These are phyloP conservation scores for Tethya wilhelma DNA, from an alignment of 37 sponge, comb jelly and placozoan species.

Conservation along the genomic window DNA sequence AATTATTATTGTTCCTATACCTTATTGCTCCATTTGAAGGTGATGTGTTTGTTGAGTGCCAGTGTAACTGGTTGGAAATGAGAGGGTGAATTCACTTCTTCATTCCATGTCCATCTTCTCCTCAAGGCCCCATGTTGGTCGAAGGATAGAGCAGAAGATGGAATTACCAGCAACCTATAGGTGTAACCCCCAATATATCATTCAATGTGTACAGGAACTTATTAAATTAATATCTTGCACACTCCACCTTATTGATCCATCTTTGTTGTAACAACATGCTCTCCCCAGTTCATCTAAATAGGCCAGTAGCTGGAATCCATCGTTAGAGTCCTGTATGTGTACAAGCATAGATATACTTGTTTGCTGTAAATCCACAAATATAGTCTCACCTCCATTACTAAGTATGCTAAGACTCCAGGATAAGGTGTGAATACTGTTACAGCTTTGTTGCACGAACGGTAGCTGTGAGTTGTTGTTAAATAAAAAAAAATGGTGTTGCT, in stretches of 20 bases:
- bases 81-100: not conserved
- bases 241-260: slow-evolving; percentile 24
- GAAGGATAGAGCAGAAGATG: not conserved
- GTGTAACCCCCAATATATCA: too few relatives aligned
- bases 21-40: slow-evolving; percentile 14
- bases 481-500: too few relatives aligned
- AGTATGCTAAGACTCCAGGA: slow-evolving; percentile 33
- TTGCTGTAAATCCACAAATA: not conserved
- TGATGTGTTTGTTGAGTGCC: slow-evolving; percentile 44
- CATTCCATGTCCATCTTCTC: slow-evolving; percentile 39
- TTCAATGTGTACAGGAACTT: too few relatives aligned
- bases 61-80: slow-evolving; percentile 43
- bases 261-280: slow-evolving; percentile 17
- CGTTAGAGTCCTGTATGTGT: slow-evolving; percentile 6
- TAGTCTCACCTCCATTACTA: slow-evolving; percentile 26
- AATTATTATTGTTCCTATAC: slow-evolving; percentile 8
- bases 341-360: not conserved
- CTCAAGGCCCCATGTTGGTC: slow-evolving; percentile 21
- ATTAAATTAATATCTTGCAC: too few relatives aligned
- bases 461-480: slow-evolving; percentile 20
- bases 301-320: slow-evolving; percentile 23
- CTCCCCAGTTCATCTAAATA: slow-evolving; percentile 62
- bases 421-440: slow-evolving; percentile 24
- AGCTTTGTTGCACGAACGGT: slow-evolving; percentile 53
- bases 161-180: not conserved